Evolutionary conservation across 2,888 invertebrate genomes (phyloP), one percentile per base, ranked within the genome.

Genomic region (Plutella xylostella): DNA sequence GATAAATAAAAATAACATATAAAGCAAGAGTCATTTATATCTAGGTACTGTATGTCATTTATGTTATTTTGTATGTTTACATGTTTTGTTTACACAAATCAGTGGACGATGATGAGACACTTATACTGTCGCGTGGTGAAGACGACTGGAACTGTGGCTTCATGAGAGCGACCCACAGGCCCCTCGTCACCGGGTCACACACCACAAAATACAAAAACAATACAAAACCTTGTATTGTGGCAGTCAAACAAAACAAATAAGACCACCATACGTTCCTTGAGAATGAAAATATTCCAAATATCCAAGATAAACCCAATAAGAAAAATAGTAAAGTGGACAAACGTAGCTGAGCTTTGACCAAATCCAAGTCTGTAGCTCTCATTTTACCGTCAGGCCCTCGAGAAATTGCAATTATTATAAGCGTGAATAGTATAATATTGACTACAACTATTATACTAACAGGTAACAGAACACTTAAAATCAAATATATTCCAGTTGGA

Each of bases 201-300:
- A 88, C 58, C 6, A 88, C 75, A 59, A 88, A 88, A 62, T 88
- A 88, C 15, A 88, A 58, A 54, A 89, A 88, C 12, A 88, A 65
- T 7, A 88, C 85, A 58, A 88, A 87, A 0, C 89, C 88, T 57
- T 89, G 88, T 17, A 88, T 52, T 0, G 88, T 87, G 4, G 88
- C 86, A 1, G 87, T 87, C n/a, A 88, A 58, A 57, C 88, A 88
- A 55, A 89, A 89, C 1, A 89, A 65, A 58, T 88, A 89, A 0
- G 88, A 86, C 70, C 88, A 88, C 18, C 85, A 54, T 18, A 85
- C 64, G 18, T 76, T 74, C 4, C 65, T 70, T 38, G 85, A 72
- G 55, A 85, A 85, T 1, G 86, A 85, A 53, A 87, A 73, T 25
- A 88, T 60, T 5, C 88, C 88, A 58, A 89, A 89, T 19, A 88